Evolutionary conservation across 2,797 vertebrate species (phyloP).

Genomic region (Tragopan temminckii): DNA sequence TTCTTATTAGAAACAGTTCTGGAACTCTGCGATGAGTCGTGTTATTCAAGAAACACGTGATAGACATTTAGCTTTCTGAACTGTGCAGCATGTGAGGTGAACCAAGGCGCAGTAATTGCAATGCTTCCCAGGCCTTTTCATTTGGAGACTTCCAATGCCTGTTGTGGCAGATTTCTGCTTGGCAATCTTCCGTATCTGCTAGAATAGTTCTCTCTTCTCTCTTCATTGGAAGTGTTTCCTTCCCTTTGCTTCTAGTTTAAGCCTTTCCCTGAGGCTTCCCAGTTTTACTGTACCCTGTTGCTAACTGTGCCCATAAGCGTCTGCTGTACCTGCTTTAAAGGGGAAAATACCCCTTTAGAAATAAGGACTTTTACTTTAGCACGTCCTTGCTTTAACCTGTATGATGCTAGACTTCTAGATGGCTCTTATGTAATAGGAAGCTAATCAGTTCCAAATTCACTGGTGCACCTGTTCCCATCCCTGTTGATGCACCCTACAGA

Average conservation of each 20-base stretch:
- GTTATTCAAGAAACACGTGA: slow-evolving; percentile 40
- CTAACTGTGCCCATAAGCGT: neutral
- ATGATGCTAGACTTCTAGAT: neutral
- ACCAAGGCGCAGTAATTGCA: slow-evolving; percentile 28
- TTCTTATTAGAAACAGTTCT: slow-evolving; percentile 34
- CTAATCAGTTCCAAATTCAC: neutral
- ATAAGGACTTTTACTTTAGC: neutral
- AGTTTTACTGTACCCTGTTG: neutral
- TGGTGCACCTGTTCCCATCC: fast-evolving
- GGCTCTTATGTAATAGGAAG: neutral
- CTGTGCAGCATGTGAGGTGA: slow-evolving; percentile 47
- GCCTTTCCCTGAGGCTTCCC: neutral
- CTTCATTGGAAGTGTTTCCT: neutral
- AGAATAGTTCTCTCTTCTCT: slow-evolving; percentile 9
- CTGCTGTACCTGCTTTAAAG: neutral
- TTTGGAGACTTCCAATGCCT: slow-evolving; percentile 7
- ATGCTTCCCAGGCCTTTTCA: slow-evolving; percentile 48
- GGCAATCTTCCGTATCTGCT: slow-evolving; percentile 36
- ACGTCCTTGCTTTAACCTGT: neutral
- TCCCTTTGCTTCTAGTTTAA: slow-evolving; percentile 11
- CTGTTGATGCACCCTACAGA: neutral
- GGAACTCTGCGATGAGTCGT: neutral
- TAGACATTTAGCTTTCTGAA: slow-evolving; percentile 42
- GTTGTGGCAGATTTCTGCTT: slow-evolving; percentile 23
- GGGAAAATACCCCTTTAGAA: neutral